A percentile compares a stretch with the other conserved stretches of the same genome.
These are phyloP conservation scores for Thalassoma bifasciatum DNA, from an alignment of 2,113 vertebrate species.

Conservation along the genomic window DNA sequence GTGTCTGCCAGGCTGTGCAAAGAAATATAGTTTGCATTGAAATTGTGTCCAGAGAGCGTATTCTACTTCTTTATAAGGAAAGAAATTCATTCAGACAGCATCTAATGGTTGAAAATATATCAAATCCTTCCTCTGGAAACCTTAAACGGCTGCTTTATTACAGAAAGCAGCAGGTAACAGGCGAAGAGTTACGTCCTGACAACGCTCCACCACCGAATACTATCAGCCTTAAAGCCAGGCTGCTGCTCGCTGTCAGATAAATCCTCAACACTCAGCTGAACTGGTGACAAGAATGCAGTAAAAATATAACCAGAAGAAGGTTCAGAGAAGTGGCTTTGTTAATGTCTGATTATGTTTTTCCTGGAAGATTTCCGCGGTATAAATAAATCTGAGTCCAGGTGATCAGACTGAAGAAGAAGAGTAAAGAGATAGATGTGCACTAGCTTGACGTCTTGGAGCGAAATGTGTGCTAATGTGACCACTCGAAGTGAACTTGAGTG, in stretches of 20 bases:
- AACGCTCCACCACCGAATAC: constrained; percentile 23
- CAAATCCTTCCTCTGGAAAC: constrained; percentile 22
- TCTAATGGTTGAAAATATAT: constrained; percentile 31
- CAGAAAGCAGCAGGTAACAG: constrained; percentile 19
- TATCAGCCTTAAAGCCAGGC: constrained; percentile 9
- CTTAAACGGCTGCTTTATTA: constrained; percentile 10
- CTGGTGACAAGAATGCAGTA: constrained; percentile 30
- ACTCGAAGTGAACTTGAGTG: no score
- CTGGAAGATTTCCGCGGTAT: constrained; percentile 15
- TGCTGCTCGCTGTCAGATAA: constrained; percentile 17
- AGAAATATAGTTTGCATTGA: constrained; percentile 27
- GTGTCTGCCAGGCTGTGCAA: constrained; percentile 8
- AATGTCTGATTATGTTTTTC: constrained; percentile 51
- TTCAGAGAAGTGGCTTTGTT: constrained; percentile 26
- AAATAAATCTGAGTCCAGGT: constrained; percentile 54
- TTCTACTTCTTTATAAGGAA: constrained; percentile 26
- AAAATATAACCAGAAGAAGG: constrained; percentile 36
- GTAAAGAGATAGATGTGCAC: no score
- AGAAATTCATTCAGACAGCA: constrained; percentile 22
- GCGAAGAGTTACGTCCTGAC: constrained; percentile 31
- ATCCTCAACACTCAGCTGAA: constrained; percentile 23
- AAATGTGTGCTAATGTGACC: no score
- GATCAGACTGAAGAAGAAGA: constrained; percentile 33
- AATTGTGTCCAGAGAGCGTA: constrained; percentile 17
- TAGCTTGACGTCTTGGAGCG: no score